phyloP scores from a whole-genome alignment of 2,797 vertebrate species.

The Sebastiscus albofasciatus region DNA sequence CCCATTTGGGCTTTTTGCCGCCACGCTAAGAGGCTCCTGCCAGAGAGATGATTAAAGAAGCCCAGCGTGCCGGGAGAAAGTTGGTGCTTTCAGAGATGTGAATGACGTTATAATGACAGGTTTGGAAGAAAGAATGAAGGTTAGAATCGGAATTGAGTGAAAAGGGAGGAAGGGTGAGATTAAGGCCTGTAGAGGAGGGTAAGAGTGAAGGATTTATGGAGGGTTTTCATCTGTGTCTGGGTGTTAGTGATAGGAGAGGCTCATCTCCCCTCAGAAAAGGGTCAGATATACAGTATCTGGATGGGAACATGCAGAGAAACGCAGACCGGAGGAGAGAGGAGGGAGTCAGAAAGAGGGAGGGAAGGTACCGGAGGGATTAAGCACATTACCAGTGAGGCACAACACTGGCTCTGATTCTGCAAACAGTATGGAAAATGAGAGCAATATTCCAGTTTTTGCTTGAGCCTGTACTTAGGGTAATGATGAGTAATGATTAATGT shows the following conservation, averaged over 20 bases:
- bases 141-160: conserved; percentile 18
- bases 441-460: conserved; percentile 8
- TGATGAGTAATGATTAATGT: conserved; percentile 34
- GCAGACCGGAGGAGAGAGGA: conserved; percentile 12
- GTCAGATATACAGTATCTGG: conserved; percentile 20
- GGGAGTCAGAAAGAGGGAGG: conserved; percentile 17
- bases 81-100: conserved; percentile 1
- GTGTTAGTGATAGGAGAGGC: conserved; percentile 33
- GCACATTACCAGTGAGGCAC: conserved; percentile 20
- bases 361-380: conserved; percentile 35
- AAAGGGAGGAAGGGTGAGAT: conserved; percentile 42
- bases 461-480: conserved; percentile 37
- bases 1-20: conserved; percentile 27
- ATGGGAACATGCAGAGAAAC: conserved; percentile 34
- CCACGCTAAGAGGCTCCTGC: conserved; percentile 38
- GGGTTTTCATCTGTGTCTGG: conserved; percentile 34
- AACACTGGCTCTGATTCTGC: conserved; percentile 39
- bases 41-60: conserved; percentile 48
- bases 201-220: conserved; percentile 13
- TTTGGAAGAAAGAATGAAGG: conserved; percentile 1
- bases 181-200: neutral
- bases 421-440: conserved; percentile 59
- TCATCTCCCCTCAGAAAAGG: neutral
- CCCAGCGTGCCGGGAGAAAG: neutral
- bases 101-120: conserved; percentile 36